Evolutionary conservation across 1,140 invertebrate genomes (phyloP).

Genomic region (Phymorhynchus buccinoides): DNA sequence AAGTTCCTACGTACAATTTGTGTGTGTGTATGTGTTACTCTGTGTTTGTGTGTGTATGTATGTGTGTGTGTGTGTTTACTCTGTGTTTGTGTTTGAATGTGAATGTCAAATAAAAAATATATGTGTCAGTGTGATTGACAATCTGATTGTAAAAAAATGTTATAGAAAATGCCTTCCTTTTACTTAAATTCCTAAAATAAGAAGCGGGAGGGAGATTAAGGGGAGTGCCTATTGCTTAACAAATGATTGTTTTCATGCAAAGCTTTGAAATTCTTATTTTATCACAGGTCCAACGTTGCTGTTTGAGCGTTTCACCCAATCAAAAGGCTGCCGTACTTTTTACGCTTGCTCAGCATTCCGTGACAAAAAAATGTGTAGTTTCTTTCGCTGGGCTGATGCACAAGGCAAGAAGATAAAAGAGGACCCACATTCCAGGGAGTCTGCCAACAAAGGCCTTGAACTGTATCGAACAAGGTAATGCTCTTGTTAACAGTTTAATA

Average conservation of each 20-base stretch:
- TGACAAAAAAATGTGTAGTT: slow-evolving; percentile 82
- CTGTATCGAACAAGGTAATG: not conserved
- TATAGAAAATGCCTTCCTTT: too few relatives aligned
- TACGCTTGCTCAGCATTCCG: slow-evolving; percentile 87
- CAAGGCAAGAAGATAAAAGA: slow-evolving; percentile 31
- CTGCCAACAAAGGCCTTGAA: not conserved
- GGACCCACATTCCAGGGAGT: not conserved
- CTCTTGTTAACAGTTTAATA: not conserved
- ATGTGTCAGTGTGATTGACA: too few relatives aligned
- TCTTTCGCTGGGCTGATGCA: slow-evolving; percentile 74
- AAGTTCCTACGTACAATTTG: too few relatives aligned
- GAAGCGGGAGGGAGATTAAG: too few relatives aligned
- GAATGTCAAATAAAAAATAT: too few relatives aligned
- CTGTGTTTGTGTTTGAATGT: too few relatives aligned
- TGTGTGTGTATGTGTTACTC: too few relatives aligned
- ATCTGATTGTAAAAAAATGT: too few relatives aligned
- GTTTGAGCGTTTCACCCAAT: slow-evolving; percentile 76
- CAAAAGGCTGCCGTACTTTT: slow-evolving; percentile 74
- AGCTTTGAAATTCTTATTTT: not conserved
- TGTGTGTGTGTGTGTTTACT: too few relatives aligned
- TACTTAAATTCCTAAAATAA: too few relatives aligned
- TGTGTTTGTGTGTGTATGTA: too few relatives aligned
- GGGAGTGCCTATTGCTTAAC: too few relatives aligned
- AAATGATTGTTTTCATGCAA: not conserved
- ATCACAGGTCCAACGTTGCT: slow-evolving; percentile 80